Evolutionary conservation across 2,888 invertebrate genomes (phyloP), one percentile per base, ranked within the genome.

Genomic region (Mellilla xanthometata): DNA sequence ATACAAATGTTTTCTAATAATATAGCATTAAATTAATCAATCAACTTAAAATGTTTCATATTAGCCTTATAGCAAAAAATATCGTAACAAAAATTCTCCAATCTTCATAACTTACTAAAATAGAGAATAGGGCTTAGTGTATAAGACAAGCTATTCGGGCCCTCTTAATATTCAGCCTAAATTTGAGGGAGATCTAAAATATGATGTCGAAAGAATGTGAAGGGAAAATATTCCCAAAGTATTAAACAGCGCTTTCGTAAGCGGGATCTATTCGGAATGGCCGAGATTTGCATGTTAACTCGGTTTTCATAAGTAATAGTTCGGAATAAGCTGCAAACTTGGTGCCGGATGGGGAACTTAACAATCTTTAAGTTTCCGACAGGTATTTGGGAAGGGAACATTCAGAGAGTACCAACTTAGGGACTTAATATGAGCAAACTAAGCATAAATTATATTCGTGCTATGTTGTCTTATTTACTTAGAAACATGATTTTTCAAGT

Each of bases 261-360:
- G 68, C 64, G 62, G 63, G 64, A 68, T 72, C 68, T 63, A 58
- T 67, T 60, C 60, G 67, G 62, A 79, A 76, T 73, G 76, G 76
- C 69, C 73, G 69, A 76, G 82, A 86, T 84, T 86, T 87, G 81
- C 84, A 81, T 85, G 80, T 79, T 81, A 84, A 81, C 81, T 82
- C 71, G 64, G 77, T 79, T 83, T 79, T 77, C 76, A 76, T 81
- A 80, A 84, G 77, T 86, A 81, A 82, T 77, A 80, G 76, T 78
- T 76, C 72, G 70, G 70, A 76, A 80, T 76, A 77, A 77, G 70
- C 70, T 67, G 62, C 57, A 56, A 80, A 76, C 69, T 80, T 78
- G 28, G 12, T 24, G 36, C 57, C 46, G 50, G 79, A 76, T 70
- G 74, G 74, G 67, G 70, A 53, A 78, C 71, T 81, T 72, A 66